These are phyloP conservation scores for Dicrostonyx torquatus DNA, from an alignment of 2,797 vertebrate genomes.

Conservation along the genomic window DNA sequence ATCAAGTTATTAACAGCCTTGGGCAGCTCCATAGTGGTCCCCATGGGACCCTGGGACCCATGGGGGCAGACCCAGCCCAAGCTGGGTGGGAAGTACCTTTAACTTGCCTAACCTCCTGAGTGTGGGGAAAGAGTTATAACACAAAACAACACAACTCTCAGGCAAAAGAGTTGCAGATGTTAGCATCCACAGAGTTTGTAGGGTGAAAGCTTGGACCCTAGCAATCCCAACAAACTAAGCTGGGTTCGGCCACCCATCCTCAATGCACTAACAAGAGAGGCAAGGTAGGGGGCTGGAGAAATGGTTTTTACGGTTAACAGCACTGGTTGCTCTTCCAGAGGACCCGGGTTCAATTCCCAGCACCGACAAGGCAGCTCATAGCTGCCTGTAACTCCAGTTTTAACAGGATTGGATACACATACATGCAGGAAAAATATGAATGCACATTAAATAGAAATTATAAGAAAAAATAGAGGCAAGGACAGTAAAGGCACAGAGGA, in stretches of 20 bases:
- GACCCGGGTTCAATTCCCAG: too few species aligned
- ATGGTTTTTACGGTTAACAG: too few species aligned
- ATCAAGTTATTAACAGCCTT: background rate
- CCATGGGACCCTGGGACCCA: background rate
- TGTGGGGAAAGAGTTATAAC: too few species aligned
- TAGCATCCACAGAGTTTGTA: background rate
- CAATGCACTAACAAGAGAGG: background rate
- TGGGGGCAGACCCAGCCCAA: background rate
- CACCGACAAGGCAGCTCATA: too few species aligned
- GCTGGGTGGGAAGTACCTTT: background rate
- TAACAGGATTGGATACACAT: too few species aligned
- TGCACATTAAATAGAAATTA: too few species aligned
- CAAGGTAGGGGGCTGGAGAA: background rate
- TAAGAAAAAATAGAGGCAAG: background rate
- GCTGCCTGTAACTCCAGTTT: too few species aligned
- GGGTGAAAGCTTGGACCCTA: background rate
- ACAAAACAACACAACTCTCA: background rate
- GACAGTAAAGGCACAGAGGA: background rate
- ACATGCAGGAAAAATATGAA: too few species aligned
- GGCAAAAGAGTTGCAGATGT: conserved; percentile 2
- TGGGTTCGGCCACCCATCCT: background rate
- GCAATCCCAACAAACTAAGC: background rate
- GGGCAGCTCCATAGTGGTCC: background rate
- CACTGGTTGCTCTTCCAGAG: too few species aligned
- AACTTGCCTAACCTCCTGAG: background rate